Evolutionary conservation across 2,888 invertebrate species (phyloP).

Genomic region (Laspeyria flexula): DNA sequence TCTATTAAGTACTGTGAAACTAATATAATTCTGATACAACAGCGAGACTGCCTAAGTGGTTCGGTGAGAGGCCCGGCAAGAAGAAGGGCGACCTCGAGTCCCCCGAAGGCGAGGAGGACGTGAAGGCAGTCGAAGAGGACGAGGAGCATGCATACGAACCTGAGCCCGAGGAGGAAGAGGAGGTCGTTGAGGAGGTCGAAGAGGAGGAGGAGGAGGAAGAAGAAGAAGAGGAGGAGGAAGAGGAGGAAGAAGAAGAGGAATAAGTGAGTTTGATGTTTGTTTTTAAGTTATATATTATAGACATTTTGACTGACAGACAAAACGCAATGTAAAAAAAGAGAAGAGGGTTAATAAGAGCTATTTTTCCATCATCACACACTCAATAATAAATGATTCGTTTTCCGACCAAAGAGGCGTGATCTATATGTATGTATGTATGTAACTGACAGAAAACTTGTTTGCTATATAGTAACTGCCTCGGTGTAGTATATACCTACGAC

Average conservation of each 20-base stretch:
- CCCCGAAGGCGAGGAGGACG: slow-evolving; percentile 96
- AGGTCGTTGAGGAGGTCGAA: slow-evolving; percentile 88
- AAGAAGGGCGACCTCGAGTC: slow-evolving; percentile 95
- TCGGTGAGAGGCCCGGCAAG: slow-evolving; percentile 97
- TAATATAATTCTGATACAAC: slow-evolving; percentile 30
- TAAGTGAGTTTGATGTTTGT: slow-evolving; percentile 72
- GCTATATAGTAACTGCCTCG: no score
- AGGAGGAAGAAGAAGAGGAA: slow-evolving; percentile 86
- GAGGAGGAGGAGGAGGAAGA: slow-evolving; percentile 92
- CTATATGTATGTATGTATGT: no score
- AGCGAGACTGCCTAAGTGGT: slow-evolving; percentile 98
- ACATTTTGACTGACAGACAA: no score
- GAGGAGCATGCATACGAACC: slow-evolving; percentile 89
- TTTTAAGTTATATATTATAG: not conserved
- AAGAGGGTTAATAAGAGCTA: no score
- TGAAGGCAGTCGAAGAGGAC: slow-evolving; percentile 91
- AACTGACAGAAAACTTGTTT: no score
- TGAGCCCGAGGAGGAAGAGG: slow-evolving; percentile 91
- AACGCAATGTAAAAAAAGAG: no score
- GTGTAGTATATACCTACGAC: no score
- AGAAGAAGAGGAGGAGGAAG: slow-evolving; percentile 90
- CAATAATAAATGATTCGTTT: no score
- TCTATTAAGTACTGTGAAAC: not conserved
- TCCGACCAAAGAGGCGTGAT: no score
- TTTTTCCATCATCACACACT: no score